phyloP scores from a whole-genome alignment of 2,113 vertebrate genomes.

The Dipodomys merriami region DNA sequence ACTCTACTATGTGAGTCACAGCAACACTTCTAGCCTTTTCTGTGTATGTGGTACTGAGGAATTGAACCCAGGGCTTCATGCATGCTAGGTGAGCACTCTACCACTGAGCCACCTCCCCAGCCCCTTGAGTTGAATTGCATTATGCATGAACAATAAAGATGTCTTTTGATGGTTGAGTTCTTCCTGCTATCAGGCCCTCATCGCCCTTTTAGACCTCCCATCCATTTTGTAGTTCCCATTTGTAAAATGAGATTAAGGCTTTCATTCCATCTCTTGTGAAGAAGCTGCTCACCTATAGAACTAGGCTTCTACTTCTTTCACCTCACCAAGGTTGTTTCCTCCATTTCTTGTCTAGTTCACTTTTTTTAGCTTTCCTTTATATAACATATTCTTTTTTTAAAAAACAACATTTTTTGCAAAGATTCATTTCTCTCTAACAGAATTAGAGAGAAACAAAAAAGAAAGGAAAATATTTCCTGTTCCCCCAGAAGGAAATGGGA shows the following conservation, averaged over 20 bases:
- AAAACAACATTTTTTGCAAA: no score
- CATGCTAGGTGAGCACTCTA: no score
- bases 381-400: neutral
- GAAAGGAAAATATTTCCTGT: no score
- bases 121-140: neutral
- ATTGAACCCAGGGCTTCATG: no score
- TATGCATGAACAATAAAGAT: neutral
- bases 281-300: neutral
- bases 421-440: no score
- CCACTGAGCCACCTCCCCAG: no score
- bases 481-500: no score
- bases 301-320: neutral
- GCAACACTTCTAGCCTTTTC: no score
- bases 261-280: neutral
- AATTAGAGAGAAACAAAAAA: no score
- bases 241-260: neutral
- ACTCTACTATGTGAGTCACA: no score
- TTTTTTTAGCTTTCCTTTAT: slow-evolving; percentile 24
- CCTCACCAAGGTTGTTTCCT: neutral
- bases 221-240: slow-evolving; percentile 25
- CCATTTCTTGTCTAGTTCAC: neutral
- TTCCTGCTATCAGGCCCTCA: neutral
- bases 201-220: neutral
- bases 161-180: neutral
- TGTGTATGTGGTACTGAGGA: no score